Conservation (phyloP, 2,888 invertebrate species). For the Caenorhabditis zanzibari region DNA sequence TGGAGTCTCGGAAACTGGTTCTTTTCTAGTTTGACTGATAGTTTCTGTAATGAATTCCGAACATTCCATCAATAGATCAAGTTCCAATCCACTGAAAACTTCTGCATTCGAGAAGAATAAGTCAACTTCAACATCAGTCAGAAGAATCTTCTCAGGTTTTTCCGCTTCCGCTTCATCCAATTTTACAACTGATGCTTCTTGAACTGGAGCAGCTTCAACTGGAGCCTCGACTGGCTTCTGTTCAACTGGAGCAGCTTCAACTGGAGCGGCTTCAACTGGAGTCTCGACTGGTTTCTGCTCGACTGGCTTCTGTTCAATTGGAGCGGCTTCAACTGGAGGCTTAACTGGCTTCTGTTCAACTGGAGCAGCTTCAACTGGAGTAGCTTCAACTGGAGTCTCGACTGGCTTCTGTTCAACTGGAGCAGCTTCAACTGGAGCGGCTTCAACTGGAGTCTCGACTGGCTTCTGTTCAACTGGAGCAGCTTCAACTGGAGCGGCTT, state of each 20-base stretch:
- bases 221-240: constrained; percentile 24
- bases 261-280: constrained; percentile 12
- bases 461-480: constrained; percentile 20
- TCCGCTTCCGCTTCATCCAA: neutral
- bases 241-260: constrained; percentile 31
- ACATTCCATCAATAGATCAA: constrained; percentile 23
- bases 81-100: constrained; percentile 9
- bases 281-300: constrained; percentile 21
- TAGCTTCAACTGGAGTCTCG: too few relatives aligned
- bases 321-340: too few relatives aligned
- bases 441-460: constrained; percentile 23
- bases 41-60: constrained; percentile 3
- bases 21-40: too few relatives aligned
- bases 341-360: neutral
- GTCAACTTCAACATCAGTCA: constrained; percentile 8
- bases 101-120: constrained; percentile 24
- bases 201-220: neutral
- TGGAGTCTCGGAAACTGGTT: constrained; percentile 43
- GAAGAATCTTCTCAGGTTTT: neutral
- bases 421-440: neutral
- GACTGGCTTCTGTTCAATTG: neutral
- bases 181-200: too few relatives aligned
- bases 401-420: too few relatives aligned
- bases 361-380: too few relatives aligned
- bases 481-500: constrained; percentile 2